Evolutionary conservation across 1,140 invertebrate species (phyloP), one percentile per base, ranked within the genome.

Genomic region (Atta colombica): DNA sequence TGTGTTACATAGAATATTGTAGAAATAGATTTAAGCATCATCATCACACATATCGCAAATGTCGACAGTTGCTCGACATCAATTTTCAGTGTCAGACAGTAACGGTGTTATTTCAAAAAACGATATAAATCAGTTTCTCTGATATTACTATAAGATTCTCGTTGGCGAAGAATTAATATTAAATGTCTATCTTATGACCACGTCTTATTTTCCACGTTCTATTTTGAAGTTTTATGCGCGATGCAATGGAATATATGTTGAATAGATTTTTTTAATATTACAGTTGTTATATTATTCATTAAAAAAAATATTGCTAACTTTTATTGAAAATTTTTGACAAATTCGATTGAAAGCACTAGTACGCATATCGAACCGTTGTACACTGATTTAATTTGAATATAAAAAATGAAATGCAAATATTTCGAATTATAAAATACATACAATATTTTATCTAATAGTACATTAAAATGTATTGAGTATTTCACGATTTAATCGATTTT

Each of bases 121-220:
- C 18, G 16, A 21, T 65, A 65, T 66, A 49, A 51, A 78, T 66
- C 77, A 78, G 28, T 78, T 49, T 65, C 35, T 10, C 10, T 65
- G 60, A 77, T 77, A 77, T 77, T 49, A 77, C 60, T 49, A 63
- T 65, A 49, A 51, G 18, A 75, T 75, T 75, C 55, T 31, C 72
- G n/a, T 12, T 21, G 14, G 45, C 21, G 21, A 21, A 51, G n/a
- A 66, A 31, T 78, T 66, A 66, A 25, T 49, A 66, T 49, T 78
- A 66, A 51, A 66, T 39, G 77, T 66, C 60, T 66, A 65, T 77
- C 60, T 78, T 78, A 78, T 39, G 39, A 3, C 18, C 28, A 25
- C 45, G 25, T 65, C 1, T 66, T 25, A 66, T 78, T 66, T 78
- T 66, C 18, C 14, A 65, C 25, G 6, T 78, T 66, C 77, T 66